Conservation (phyloP, 2,113 vertebrate genomes). For the Corapipo altera region DNA sequence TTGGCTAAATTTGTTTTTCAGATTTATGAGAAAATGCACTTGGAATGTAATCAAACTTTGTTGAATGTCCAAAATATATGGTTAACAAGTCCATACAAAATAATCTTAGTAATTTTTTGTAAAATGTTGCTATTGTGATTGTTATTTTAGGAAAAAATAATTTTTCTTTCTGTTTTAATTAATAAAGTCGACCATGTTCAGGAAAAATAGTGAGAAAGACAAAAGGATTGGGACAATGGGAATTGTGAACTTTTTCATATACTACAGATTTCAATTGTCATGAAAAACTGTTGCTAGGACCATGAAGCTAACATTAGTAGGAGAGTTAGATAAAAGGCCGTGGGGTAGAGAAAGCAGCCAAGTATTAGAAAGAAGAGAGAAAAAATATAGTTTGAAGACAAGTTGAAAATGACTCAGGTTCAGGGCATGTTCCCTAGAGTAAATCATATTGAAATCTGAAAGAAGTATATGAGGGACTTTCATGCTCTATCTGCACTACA, state of each 20-base stretch:
- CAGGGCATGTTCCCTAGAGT: background rate
- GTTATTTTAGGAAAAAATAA: background rate
- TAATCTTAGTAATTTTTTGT: background rate
- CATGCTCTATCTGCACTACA: background rate
- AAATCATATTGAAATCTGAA: slow-evolving; percentile 1
- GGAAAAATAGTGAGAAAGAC: background rate
- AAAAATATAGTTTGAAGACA: background rate
- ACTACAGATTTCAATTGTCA: background rate
- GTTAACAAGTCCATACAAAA: background rate
- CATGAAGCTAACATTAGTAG: background rate
- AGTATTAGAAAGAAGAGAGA: background rate
- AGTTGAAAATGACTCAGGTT: background rate
- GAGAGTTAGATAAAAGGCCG: background rate
- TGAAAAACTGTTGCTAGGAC: background rate
- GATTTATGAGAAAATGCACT: background rate
- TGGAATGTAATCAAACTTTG: background rate
- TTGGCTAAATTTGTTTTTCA: background rate
- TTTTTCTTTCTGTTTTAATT: background rate
- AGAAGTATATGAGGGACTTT: background rate
- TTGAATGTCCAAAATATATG: background rate
- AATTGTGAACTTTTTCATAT: background rate
- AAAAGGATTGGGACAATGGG: background rate
- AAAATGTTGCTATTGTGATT: background rate
- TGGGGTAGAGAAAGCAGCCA: background rate
- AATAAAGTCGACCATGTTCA: background rate